Evolutionary conservation across 2,888 invertebrate genomes (phyloP).

Genomic region (Tridacna gigas): DNA sequence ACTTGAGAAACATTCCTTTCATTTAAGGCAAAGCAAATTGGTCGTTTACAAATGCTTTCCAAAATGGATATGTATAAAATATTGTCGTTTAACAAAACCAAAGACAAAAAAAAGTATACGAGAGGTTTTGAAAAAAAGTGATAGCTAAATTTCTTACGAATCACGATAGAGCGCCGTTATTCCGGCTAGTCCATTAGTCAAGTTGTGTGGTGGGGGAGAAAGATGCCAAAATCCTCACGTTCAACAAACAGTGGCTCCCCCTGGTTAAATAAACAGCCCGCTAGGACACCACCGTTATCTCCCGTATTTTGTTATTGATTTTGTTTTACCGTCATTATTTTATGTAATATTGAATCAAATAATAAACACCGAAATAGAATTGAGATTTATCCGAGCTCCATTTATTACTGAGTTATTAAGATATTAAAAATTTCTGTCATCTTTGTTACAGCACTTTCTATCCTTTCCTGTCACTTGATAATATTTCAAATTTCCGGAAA

Average conservation of each 20-base stretch:
- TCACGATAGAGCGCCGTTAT: background rate
- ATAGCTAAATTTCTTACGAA: background rate
- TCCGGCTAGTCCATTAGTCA: slow-evolving; percentile 1
- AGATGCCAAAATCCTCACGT: slow-evolving; percentile 1
- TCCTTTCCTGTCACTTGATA: no score
- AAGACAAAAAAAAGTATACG: no score
- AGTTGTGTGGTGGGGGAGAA: background rate
- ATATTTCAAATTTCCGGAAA: no score
- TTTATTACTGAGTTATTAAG: slow-evolving; percentile 4
- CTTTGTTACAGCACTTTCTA: no score
- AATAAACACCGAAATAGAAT: slow-evolving; percentile 8
- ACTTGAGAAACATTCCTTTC: no score
- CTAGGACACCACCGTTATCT: slow-evolving; percentile 5
- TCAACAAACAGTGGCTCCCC: slow-evolving; percentile 8
- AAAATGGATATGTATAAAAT: no score
- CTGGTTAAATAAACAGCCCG: background rate
- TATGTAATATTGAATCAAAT: slow-evolving; percentile 11
- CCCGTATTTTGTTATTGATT: background rate
- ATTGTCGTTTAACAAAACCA: no score
- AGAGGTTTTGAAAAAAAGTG: no score
- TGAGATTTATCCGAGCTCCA: background rate
- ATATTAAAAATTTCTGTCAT: no score
- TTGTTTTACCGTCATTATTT: slow-evolving; percentile 7
- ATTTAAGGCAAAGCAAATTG: no score
- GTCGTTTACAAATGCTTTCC: no score